These are phyloP conservation scores for Trachymyrmex cornetzi DNA, from an alignment of 1,140 invertebrate species.

Conservation along the genomic window DNA sequence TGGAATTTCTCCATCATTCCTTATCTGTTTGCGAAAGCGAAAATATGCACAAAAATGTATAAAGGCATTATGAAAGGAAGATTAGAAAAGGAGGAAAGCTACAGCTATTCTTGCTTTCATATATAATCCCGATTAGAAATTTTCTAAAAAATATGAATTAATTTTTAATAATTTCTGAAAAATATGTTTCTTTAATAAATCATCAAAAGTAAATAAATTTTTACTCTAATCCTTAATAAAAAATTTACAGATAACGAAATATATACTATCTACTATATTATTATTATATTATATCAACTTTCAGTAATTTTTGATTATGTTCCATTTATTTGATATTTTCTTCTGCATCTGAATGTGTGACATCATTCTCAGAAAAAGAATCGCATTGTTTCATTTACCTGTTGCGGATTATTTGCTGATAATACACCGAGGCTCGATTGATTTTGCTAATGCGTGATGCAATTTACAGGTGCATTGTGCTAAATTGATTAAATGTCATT, in stretches of 20 bases:
- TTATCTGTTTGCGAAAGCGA: not conserved
- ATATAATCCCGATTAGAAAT: not conserved
- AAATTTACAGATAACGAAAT: too few species aligned
- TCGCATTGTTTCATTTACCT: slow-evolving; percentile 5
- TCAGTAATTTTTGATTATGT: not conserved
- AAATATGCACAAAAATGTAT: not conserved
- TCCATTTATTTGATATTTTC: not conserved
- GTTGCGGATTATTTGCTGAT: slow-evolving; percentile 43
- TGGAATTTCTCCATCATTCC: slow-evolving; percentile 3
- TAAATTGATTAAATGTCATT: slow-evolving; percentile 59
- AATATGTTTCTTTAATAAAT: not conserved
- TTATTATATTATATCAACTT: not conserved
- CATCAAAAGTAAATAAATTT: not conserved
- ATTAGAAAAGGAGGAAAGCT: not conserved
- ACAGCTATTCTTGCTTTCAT: not conserved
- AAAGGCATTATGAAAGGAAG: not conserved
- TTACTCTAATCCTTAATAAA: not conserved
- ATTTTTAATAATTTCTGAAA: not conserved
- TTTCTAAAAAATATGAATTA: not conserved
- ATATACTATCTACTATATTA: too few species aligned
- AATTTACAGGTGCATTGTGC: slow-evolving; percentile 45
- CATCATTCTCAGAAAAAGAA: not conserved
- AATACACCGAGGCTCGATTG: slow-evolving; percentile 36
- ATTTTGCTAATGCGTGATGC: slow-evolving; percentile 50
- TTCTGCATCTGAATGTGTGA: not conserved